Evolutionary conservation across 2,797 vertebrate species (phyloP).

Genomic region (Onychomys arenicola): DNA sequence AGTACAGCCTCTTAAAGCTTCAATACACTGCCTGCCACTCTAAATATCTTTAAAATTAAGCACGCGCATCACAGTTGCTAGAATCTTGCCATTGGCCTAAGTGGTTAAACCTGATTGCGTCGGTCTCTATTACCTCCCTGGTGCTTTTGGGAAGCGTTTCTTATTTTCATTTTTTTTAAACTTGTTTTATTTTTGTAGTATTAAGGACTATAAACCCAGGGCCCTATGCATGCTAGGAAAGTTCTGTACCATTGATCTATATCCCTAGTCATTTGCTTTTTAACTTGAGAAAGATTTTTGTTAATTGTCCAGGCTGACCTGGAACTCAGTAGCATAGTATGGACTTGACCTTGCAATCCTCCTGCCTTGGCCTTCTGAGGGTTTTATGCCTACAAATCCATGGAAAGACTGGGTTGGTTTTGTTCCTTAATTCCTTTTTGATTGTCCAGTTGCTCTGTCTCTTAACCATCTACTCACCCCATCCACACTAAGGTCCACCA

Average conservation of each 20-base stretch:
- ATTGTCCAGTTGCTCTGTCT: not conserved
- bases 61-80: not conserved
- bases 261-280: not conserved
- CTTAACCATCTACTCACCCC: not conserved
- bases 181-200: not conserved
- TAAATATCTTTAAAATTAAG: conserved; percentile 70
- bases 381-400: not conserved
- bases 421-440: not conserved
- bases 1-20: not conserved
- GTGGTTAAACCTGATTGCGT: not conserved
- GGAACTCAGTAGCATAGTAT: not conserved
- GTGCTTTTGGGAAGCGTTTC: not conserved
- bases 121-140: not conserved
- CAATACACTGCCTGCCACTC: conserved; percentile 12
- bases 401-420: not conserved
- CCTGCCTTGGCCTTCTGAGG: not conserved
- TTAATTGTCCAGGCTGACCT: not conserved
- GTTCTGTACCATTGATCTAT: not conserved
- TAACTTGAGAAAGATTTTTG: not conserved
- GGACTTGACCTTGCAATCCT: not conserved
- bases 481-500: not conserved
- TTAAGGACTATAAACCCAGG: not conserved
- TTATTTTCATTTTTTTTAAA: not conserved
- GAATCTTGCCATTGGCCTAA: not conserved
- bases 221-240: too few relatives aligned